Evolutionary conservation across 2,797 vertebrate genomes (phyloP).

Genomic region (Iguana delicatissima): DNA sequence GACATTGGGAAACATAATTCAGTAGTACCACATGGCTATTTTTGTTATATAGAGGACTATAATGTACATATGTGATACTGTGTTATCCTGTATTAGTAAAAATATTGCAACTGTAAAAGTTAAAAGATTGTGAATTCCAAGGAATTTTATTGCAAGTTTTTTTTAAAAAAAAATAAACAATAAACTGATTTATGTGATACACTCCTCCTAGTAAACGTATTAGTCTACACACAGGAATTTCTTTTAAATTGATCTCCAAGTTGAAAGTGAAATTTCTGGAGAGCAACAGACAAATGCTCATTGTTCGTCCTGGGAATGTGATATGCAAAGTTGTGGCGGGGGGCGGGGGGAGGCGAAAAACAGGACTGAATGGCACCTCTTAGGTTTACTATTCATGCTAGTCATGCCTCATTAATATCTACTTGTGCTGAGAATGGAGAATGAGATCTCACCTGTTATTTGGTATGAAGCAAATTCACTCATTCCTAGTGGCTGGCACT

Average conservation of each 20-base stretch:
- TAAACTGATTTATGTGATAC: slow-evolving; percentile 59
- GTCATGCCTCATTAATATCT: background rate
- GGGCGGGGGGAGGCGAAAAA: no score
- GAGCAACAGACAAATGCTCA: background rate
- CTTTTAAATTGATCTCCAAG: background rate
- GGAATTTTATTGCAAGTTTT: slow-evolving; percentile 86
- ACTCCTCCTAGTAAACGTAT: slow-evolving; percentile 22
- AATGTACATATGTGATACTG: slow-evolving; percentile 85
- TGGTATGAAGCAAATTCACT: no score
- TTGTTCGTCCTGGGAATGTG: background rate
- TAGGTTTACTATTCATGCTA: background rate
- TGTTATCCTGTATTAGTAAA: slow-evolving; percentile 83
- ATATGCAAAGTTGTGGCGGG: background rate
- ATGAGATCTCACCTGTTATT: no score
- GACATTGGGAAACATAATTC: slow-evolving; percentile 79
- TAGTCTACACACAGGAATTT: background rate
- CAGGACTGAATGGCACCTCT: background rate
- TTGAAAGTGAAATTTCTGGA: background rate
- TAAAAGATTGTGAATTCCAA: slow-evolving; percentile 84
- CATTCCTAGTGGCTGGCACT: background rate
- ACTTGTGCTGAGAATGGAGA: background rate
- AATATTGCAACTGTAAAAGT: slow-evolving; percentile 83
- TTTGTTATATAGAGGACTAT: slow-evolving; percentile 86
- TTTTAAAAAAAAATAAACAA: slow-evolving; percentile 80
- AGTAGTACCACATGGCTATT: slow-evolving; percentile 83